These are phyloP conservation scores for Toxonevra muliebris DNA, from an alignment of 2,888 invertebrate species.

Conservation along the genomic window DNA sequence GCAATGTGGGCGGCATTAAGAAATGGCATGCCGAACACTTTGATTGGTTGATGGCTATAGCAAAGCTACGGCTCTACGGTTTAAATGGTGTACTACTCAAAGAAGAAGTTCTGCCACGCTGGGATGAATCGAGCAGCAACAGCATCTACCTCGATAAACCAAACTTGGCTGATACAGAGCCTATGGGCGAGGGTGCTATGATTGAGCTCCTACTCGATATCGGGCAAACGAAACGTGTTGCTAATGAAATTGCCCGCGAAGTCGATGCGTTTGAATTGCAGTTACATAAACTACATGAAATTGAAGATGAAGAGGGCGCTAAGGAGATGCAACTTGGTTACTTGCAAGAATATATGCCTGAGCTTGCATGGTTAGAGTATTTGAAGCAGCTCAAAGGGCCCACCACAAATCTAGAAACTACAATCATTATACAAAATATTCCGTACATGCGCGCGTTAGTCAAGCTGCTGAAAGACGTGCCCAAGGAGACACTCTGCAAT, in stretches of 20 bases:
- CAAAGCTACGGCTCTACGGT: slow-evolving; percentile 54
- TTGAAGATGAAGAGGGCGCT: slow-evolving; percentile 55
- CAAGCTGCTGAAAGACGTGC: slow-evolving; percentile 47
- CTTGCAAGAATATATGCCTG: slow-evolving; percentile 52
- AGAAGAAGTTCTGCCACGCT: slow-evolving; percentile 57
- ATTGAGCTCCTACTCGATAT: slow-evolving; percentile 55
- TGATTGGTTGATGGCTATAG: slow-evolving; percentile 55
- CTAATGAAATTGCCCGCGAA: slow-evolving; percentile 54
- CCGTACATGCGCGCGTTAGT: slow-evolving; percentile 53
- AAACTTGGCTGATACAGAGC: slow-evolving; percentile 49
- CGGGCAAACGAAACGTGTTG: slow-evolving; percentile 52
- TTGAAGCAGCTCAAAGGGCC: slow-evolving; percentile 48
- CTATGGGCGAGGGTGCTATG: slow-evolving; percentile 54
- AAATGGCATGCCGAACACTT: slow-evolving; percentile 54
- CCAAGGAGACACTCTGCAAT: slow-evolving; percentile 51
- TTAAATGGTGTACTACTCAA: slow-evolving; percentile 56
- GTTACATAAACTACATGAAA: slow-evolving; percentile 50
- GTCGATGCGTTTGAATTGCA: slow-evolving; percentile 54
- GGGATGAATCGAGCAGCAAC: slow-evolving; percentile 57
- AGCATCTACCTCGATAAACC: slow-evolving; percentile 59
- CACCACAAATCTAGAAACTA: slow-evolving; percentile 47
- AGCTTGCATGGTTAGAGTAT: slow-evolving; percentile 53
- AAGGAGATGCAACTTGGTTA: slow-evolving; percentile 60
- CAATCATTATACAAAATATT: slow-evolving; percentile 57
- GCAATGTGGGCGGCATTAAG: slow-evolving; percentile 37